Conservation (phyloP, 2,113 vertebrate genomes). For the Boulengeromyrus knoepffleri region DNA sequence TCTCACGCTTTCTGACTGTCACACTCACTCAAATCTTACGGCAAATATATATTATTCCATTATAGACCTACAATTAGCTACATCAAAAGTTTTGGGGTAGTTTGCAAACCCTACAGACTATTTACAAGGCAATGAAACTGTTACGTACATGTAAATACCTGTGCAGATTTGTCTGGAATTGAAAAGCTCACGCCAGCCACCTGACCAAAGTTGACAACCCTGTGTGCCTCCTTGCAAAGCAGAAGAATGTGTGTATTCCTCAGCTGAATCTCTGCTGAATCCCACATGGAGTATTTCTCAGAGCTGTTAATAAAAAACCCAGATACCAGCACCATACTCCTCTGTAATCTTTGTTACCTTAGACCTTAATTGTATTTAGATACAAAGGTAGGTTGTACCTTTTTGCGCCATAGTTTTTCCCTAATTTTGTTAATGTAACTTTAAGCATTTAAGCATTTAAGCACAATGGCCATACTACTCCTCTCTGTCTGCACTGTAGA, state of each 20-base stretch:
- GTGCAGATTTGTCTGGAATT: no score
- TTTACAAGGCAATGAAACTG: no score
- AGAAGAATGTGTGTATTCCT: neutral
- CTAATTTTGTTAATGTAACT: neutral
- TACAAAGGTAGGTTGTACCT: neutral
- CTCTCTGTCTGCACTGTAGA: neutral
- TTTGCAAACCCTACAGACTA: no score
- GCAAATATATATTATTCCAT: no score
- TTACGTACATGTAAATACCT: no score
- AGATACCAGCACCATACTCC: neutral
- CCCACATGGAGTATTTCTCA: neutral
- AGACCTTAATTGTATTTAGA: neutral
- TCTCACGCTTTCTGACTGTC: no score
- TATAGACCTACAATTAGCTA: no score
- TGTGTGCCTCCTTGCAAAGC: neutral
- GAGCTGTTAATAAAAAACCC: neutral
- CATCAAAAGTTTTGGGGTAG: no score
- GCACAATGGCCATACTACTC: neutral
- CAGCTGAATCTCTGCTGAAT: neutral
- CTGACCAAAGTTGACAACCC: no score
- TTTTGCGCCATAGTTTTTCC: neutral
- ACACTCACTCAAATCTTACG: no score
- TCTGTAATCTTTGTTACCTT: neutral
- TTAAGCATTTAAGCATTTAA: neutral
- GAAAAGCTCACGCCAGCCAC: no score